Conservation (phyloP, 2,113 vertebrate genomes). For the Gila orcuttii region DNA sequence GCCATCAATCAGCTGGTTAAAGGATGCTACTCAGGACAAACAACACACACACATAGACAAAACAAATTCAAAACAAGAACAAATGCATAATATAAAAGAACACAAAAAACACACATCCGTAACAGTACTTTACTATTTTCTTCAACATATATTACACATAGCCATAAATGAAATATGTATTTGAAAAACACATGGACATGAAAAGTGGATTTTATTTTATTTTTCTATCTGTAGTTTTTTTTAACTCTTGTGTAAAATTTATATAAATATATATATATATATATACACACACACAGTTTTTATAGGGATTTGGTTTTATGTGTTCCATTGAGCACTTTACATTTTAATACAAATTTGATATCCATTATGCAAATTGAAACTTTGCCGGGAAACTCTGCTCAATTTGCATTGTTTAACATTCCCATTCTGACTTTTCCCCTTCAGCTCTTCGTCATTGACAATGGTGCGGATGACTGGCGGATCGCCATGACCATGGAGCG, state of each 20-base stretch:
- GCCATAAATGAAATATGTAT: background rate
- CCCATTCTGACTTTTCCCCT: slow-evolving; percentile 47
- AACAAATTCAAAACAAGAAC: too few relatives aligned
- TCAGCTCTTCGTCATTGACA: slow-evolving; percentile 97
- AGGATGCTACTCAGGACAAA: too few relatives aligned
- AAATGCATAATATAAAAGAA: too few relatives aligned
- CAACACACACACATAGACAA: too few relatives aligned
- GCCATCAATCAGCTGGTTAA: too few relatives aligned
- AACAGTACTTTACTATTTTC: background rate
- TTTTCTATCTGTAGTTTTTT: background rate
- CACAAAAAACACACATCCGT: too few relatives aligned
- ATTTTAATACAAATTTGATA: background rate
- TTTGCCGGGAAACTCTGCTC: background rate
- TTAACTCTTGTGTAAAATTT: background rate
- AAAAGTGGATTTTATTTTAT: background rate
- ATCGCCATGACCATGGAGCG: slow-evolving; percentile 98
- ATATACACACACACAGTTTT: background rate
- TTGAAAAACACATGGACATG: too few relatives aligned
- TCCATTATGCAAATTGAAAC: slow-evolving; percentile 22
- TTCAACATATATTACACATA: background rate
- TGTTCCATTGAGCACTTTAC: background rate
- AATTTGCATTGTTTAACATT: slow-evolving; percentile 1
- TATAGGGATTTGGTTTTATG: background rate
- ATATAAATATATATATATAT: too few relatives aligned
- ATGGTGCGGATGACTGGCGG: slow-evolving; percentile 97